Evolutionary conservation across 2,888 invertebrate species (phyloP).

Genomic region (Andrena dorsata): DNA sequence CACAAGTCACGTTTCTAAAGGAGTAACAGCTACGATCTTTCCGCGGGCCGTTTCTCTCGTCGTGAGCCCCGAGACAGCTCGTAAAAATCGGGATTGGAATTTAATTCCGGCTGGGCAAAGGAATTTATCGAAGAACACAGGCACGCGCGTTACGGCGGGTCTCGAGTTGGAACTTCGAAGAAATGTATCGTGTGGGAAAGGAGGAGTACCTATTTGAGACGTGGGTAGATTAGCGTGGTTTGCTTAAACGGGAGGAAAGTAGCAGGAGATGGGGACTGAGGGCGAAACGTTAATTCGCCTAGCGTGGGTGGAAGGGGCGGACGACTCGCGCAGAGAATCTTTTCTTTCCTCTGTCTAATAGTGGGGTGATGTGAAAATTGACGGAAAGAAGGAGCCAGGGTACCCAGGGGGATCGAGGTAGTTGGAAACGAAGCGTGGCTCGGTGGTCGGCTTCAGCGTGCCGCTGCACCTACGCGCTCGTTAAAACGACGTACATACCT

Average conservation of each 20-base stretch:
- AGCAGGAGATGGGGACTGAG: no score
- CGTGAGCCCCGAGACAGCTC: not conserved
- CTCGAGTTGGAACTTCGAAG: not conserved
- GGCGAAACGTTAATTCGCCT: no score
- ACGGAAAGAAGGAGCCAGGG: not conserved
- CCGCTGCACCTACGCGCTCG: constrained; percentile 59
- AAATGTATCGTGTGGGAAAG: not conserved
- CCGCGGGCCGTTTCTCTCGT: not conserved
- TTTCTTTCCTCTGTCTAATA: not conserved
- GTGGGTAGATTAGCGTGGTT: no score
- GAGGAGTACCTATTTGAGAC: not conserved
- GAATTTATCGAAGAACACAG: not conserved
- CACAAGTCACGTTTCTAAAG: not conserved
- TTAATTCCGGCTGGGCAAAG: constrained; percentile 6
- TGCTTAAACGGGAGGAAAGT: no score
- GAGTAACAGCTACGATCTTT: not conserved
- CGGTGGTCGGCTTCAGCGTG: constrained; percentile 13
- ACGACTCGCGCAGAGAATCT: no score
- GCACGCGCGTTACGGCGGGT: not conserved
- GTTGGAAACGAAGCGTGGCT: not conserved
- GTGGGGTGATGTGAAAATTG: not conserved
- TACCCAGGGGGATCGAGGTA: constrained; percentile 2
- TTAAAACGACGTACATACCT: constrained; percentile 72
- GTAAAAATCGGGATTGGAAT: constrained; percentile 28
- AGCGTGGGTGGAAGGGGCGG: no score